A percentile compares a stretch with the other conserved stretches of the same genome.
Evolutionary conservation across 2,113 vertebrate species (phyloP).

Genomic region (Rhadina sibilatrix): DNA sequence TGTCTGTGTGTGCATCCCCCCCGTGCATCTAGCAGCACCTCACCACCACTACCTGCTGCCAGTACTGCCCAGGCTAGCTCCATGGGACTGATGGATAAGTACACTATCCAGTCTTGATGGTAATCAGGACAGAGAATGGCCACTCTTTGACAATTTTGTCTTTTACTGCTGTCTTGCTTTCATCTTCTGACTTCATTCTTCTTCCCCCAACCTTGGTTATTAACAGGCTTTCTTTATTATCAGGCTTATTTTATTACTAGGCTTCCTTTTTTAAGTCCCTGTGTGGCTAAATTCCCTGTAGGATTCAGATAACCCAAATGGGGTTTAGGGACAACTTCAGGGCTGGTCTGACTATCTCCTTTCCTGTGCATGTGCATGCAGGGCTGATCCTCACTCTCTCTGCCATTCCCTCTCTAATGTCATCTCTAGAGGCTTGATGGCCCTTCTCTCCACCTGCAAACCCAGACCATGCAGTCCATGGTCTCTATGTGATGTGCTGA

Average conservation of each 20-base stretch:
- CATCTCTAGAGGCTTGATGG: background rate
- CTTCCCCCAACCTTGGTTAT: background rate
- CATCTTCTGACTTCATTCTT: background rate
- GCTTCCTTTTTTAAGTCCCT: background rate
- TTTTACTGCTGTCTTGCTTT: conserved; percentile 14
- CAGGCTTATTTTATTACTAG: background rate
- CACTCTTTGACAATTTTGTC: background rate
- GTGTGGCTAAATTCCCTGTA: background rate
- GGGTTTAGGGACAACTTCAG: background rate
- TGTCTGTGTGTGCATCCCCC: background rate
- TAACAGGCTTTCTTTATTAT: background rate
- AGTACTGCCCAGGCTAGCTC: background rate
- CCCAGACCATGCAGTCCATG: rapidly evolving
- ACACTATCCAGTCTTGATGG: rapidly evolving
- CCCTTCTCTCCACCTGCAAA: background rate
- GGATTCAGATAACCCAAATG: background rate
- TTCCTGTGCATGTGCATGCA: rapidly evolving
- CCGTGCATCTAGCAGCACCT: background rate
- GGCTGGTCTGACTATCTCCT: background rate
- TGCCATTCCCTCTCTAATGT: background rate
- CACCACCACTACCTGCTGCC: background rate
- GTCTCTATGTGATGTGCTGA: background rate
- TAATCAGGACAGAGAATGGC: background rate
- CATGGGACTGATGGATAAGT: background rate
- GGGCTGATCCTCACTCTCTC: background rate